A percentile compares a stretch with the other conserved stretches of the same genome.
These are phyloP conservation scores for Dorcus hopei DNA, from an alignment of 2,888 invertebrate species.

Conservation along the genomic window DNA sequence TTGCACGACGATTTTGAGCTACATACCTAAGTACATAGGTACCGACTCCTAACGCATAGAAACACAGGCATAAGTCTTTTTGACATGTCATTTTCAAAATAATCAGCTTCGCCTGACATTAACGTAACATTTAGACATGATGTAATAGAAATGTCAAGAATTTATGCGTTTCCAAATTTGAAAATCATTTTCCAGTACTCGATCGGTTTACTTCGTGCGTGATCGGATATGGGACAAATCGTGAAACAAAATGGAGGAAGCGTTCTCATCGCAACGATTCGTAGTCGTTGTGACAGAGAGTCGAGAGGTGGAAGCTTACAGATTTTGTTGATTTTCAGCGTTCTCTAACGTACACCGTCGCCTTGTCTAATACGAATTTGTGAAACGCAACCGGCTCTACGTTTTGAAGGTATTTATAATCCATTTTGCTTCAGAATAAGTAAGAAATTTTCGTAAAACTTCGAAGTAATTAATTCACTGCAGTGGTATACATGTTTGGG, in stretches of 20 bases:
- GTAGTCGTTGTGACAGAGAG: constrained; percentile 37
- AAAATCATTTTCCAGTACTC: too few relatives aligned
- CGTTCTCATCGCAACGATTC: constrained; percentile 41
- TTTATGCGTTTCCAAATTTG: too few relatives aligned
- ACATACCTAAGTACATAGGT: too few relatives aligned
- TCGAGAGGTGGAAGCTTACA: constrained; percentile 16
- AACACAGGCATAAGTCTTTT: too few relatives aligned
- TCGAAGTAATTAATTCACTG: constrained; percentile 33
- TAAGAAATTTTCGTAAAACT: constrained; percentile 17
- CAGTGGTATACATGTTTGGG: constrained; percentile 41
- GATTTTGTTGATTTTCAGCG: constrained; percentile 15
- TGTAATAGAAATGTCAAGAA: too few relatives aligned
- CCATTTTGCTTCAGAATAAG: constrained; percentile 27
- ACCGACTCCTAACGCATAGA: too few relatives aligned
- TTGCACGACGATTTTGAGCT: too few relatives aligned
- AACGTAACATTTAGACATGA: too few relatives aligned
- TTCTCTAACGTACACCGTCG: constrained; percentile 15
- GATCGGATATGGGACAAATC: constrained; percentile 5
- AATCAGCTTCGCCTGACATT: too few relatives aligned
- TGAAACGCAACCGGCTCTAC: constrained; percentile 17
- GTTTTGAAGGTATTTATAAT: constrained; percentile 32
- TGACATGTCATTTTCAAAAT: too few relatives aligned
- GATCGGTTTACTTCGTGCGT: constrained; percentile 6
- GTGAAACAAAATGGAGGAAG: constrained; percentile 31
- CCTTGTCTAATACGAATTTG: constrained; percentile 10